A percentile compares a stretch with the other conserved stretches of the same genome.
These are phyloP conservation scores for Diarsia rubi DNA, from an alignment of 2,888 invertebrate genomes.

Conservation along the genomic window DNA sequence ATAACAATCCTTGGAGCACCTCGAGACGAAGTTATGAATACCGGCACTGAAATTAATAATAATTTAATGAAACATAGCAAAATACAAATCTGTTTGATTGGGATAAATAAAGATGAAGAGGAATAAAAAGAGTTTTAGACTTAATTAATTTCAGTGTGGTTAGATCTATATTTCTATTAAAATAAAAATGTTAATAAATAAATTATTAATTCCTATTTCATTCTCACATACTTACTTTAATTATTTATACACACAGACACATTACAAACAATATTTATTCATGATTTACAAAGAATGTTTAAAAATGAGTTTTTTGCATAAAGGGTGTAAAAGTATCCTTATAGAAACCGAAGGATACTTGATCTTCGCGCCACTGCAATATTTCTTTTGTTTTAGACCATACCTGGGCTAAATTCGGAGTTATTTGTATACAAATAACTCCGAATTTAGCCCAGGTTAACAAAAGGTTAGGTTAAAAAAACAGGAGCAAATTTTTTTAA, in stretches of 20 bases:
- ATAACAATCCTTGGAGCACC: constrained; percentile 22
- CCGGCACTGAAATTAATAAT: constrained; percentile 15
- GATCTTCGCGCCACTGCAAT: no score
- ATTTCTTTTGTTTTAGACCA: no score
- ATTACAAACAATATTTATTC: background rate
- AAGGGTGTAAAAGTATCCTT: no score
- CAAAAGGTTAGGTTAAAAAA: no score
- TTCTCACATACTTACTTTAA: background rate
- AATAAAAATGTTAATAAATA: background rate
- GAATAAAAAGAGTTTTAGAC: background rate
- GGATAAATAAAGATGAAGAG: background rate
- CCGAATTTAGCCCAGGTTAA: no score
- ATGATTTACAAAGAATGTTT: background rate
- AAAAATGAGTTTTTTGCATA: no score
- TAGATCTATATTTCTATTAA: background rate
- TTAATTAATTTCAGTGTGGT: background rate
- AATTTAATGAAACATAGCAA: background rate
- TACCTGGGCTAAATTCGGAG: no score
- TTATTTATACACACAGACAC: background rate
- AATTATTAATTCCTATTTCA: background rate
- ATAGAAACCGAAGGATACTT: no score
- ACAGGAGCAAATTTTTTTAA: no score
- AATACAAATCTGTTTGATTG: background rate
- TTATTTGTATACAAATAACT: no score
- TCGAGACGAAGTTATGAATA: constrained; percentile 14